Base-by-base conservation (phyloP, 1,140 invertebrate genomes). In the Drosophila persimilis region DNA sequence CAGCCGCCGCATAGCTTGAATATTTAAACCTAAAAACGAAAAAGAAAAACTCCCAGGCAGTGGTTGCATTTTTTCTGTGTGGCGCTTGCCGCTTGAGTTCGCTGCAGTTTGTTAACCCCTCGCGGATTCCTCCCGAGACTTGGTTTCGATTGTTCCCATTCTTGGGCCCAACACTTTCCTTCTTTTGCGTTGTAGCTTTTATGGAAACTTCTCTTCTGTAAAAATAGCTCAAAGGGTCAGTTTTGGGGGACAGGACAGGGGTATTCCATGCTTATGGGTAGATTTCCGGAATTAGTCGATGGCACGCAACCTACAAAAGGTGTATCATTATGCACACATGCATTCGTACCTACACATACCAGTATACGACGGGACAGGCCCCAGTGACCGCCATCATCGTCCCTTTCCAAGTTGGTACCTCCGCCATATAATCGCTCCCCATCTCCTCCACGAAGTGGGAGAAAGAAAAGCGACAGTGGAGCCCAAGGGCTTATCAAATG, bases 41-140 rank as follows among this genome's bases (percentile, higher is more conserved):
- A 69, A 43, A 39, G 9, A 35, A 35, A 35, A 35, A 35, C 8
- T 11, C 9, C 31, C 3, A 35, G 3, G 31, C 2, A 39, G 43
- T 52, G 73, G 58, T 41, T 26, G 26, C 51, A 61, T 50, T 20
- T 26, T 51, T 22, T 41, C 31, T 48, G 4, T 57, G n/a, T 52
- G 7, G 55, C 35, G 59, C 52, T 77, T 74, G 73, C 69, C 60
- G 70, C 63, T 70, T 69, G 60, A 74, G 73, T 81, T 81, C 73
- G 57, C 59, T 78, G 69, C 64, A 83, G 79, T 83, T 83, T 83
- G 48, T 83, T 83, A 83, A 83, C 79, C 79, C 76, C 62, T 59
- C 45, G 13, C 47, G 35, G 26, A 39, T 5, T 39, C 35, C 35
- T 5, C 35, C 35, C 3, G 35, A 39, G 35, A 39, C 17, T 31